Evolutionary conservation across 2,888 invertebrate species (phyloP).

Genomic region (Asteroscopus sphinx): DNA sequence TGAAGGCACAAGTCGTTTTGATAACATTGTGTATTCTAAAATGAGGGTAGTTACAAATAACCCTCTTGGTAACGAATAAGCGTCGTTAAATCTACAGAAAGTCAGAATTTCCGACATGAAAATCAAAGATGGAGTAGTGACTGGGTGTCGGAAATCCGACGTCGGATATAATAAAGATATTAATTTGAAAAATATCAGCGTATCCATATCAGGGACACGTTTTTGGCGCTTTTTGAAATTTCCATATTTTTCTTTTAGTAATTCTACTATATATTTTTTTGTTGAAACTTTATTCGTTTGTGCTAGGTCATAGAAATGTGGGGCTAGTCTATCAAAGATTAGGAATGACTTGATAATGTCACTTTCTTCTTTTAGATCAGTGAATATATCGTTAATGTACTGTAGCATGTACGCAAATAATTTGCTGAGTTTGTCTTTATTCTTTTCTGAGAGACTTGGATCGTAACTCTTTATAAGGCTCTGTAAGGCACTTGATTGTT

Average conservation of each 20-base stretch:
- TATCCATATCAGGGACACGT: conserved; percentile 91
- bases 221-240: conserved; percentile 90
- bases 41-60: conserved; percentile 93
- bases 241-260: conserved; percentile 93
- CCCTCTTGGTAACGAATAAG: conserved; percentile 93
- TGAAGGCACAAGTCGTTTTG: conserved; percentile 95
- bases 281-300: conserved; percentile 92
- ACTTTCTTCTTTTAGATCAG: conserved; percentile 71
- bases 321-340: conserved; percentile 89
- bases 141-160: conserved; percentile 96
- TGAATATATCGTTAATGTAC: conserved; percentile 92
- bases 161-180: conserved; percentile 95
- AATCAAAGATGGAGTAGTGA: conserved; percentile 95
- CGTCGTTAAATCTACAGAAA: conserved; percentile 90
- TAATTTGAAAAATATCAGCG: conserved; percentile 95
- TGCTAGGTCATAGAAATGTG: conserved; percentile 92
- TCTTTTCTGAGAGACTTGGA: conserved; percentile 93
- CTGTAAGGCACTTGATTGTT: conserved; percentile 93
- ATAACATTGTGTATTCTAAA: conserved; percentile 94
- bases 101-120: conserved; percentile 95
- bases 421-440: conserved; percentile 93
- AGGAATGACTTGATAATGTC: conserved; percentile 89
- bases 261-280: conserved; percentile 91
- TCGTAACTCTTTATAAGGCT: conserved; percentile 97
- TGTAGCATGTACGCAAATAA: conserved; percentile 94